phyloP scores from a whole-genome alignment of 2,888 invertebrate genomes.

The Muschampia plurimacula region DNA sequence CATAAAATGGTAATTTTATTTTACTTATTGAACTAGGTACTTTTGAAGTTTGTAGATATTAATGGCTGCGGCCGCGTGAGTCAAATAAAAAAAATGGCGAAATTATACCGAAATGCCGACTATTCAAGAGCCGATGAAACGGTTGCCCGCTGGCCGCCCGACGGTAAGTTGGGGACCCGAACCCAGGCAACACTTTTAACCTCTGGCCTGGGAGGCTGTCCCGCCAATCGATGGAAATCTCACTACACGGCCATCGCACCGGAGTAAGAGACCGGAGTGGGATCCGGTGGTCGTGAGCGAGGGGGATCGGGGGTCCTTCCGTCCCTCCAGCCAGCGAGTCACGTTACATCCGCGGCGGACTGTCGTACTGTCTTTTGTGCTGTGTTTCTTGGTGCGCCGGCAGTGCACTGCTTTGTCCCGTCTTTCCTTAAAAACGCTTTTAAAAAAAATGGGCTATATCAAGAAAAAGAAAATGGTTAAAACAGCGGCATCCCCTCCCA shows the following conservation, averaged over 20 bases:
- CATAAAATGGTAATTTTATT: too few species aligned
- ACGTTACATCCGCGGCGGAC: background rate
- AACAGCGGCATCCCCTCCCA: background rate
- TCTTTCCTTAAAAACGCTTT: background rate
- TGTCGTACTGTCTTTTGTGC: background rate
- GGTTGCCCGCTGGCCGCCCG: slow-evolving; percentile 7
- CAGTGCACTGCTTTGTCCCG: background rate
- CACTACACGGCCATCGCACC: background rate
- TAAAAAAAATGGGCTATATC: background rate
- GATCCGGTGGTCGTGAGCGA: background rate
- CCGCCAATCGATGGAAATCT: slow-evolving; percentile 7
- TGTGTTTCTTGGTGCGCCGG: background rate
- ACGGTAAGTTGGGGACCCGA: too few species aligned
- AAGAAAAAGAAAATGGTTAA: background rate
- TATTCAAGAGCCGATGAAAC: slow-evolving; percentile 12
- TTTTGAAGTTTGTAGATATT: too few species aligned
- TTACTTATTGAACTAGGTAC: too few species aligned
- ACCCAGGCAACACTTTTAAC: slow-evolving; percentile 5
- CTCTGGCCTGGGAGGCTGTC: too few species aligned
- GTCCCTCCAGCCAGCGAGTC: background rate
- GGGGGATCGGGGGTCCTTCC: slow-evolving; percentile 17
- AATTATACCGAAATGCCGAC: too few species aligned
- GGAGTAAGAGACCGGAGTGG: slow-evolving; percentile 15
- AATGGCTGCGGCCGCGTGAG: too few species aligned
- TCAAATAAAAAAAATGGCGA: too few species aligned